These are phyloP conservation scores for Sinonovacula constricta DNA, from an alignment of 1,140 invertebrate species.

Conservation along the genomic window DNA sequence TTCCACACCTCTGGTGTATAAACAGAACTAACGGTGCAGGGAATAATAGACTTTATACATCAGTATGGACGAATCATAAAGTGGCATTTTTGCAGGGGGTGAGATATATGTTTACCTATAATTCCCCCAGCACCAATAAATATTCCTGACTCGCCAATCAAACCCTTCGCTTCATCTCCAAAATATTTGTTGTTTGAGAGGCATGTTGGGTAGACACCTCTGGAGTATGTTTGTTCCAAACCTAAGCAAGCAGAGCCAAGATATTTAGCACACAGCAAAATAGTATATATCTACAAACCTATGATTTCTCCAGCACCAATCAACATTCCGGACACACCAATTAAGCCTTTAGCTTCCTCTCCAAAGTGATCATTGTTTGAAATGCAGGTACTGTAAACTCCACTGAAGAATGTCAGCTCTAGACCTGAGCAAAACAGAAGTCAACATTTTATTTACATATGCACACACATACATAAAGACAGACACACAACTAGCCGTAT, in stretches of 20 bases:
- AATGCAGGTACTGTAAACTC: slow-evolving; percentile 95
- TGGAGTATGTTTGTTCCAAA: slow-evolving; percentile 94
- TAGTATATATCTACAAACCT: slow-evolving; percentile 80
- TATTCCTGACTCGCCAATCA: slow-evolving; percentile 94
- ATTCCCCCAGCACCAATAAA: slow-evolving; percentile 96
- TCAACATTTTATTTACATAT: too few relatives aligned
- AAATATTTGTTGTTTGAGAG: slow-evolving; percentile 90
- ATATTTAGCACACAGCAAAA: too few relatives aligned
- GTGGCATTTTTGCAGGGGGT: too few relatives aligned
- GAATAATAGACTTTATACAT: too few relatives aligned
- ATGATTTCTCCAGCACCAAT: slow-evolving; percentile 95
- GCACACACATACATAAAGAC: too few relatives aligned
- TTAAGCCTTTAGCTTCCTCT: slow-evolving; percentile 86
- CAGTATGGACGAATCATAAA: too few relatives aligned
- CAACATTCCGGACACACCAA: slow-evolving; percentile 95
- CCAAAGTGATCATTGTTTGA: slow-evolving; percentile 90
- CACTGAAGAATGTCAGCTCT: slow-evolving; percentile 95
- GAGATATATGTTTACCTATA: slow-evolving; percentile 85
- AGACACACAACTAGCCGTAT: too few relatives aligned
- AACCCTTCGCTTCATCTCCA: slow-evolving; percentile 87
- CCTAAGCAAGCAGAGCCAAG: too few relatives aligned
- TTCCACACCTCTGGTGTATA: too few relatives aligned
- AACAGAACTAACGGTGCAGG: too few relatives aligned
- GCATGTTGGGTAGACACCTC: slow-evolving; percentile 95
- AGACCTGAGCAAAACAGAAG: slow-evolving; percentile 83